phyloP scores from a whole-genome alignment of 2,888 invertebrate genomes.

The Nycteola revayana region DNA sequence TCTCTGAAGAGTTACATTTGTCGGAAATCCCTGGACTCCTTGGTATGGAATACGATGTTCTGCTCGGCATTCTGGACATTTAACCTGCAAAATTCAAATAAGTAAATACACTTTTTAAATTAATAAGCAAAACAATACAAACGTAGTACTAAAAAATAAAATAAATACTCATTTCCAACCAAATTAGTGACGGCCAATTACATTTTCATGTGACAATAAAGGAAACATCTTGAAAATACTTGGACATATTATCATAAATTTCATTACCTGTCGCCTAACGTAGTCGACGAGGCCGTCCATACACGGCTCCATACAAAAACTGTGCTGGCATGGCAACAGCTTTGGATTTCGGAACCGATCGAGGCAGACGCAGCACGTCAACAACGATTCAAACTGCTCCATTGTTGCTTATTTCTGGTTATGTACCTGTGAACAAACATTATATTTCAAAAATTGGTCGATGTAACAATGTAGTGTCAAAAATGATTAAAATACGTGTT shows the following conservation, averaged over 20 bases:
- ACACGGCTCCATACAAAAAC: constrained; percentile 99
- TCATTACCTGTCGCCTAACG: constrained; percentile 91
- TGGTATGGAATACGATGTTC: constrained; percentile 98
- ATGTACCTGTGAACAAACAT: constrained; percentile 61
- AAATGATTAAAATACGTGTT: no score
- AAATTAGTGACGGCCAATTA: no score
- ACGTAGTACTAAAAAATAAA: no score
- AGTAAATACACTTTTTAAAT: not conserved
- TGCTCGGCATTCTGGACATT: constrained; percentile 98
- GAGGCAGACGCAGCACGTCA: constrained; percentile 99
- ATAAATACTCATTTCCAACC: no score
- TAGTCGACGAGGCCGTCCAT: constrained; percentile 98
- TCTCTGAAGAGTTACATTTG: constrained; percentile 96
- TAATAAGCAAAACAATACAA: no score
- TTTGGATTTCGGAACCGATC: constrained; percentile 99
- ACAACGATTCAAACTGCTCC: constrained; percentile 98
- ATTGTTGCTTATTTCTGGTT: constrained; percentile 73
- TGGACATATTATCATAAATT: no score
- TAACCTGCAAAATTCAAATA: constrained; percentile 84
- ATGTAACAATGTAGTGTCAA: no score
- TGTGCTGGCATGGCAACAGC: constrained; percentile 99
- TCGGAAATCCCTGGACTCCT: constrained; percentile 96
- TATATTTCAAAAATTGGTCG: no score
- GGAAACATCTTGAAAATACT: no score
- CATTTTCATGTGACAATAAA: no score